A percentile compares a stretch with the other conserved stretches of the same genome.
These are phyloP conservation scores for Gandaritis pyraliata DNA, from an alignment of 2,888 invertebrate species.

Conservation along the genomic window DNA sequence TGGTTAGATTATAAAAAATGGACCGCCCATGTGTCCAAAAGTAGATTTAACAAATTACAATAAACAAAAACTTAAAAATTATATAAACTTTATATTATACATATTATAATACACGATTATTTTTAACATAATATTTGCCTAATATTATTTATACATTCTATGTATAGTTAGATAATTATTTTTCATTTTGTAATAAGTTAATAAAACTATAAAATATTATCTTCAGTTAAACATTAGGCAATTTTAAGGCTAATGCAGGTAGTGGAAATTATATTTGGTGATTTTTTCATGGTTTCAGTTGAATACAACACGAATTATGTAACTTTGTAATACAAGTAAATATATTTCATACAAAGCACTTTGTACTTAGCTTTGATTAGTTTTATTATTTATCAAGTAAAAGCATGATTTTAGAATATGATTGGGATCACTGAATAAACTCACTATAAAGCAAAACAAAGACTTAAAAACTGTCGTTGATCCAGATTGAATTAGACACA, in stretches of 20 bases:
- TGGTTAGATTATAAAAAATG: constrained; percentile 85
- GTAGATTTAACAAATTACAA: constrained; percentile 82
- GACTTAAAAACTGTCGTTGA: neutral
- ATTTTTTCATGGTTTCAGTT: constrained; percentile 66
- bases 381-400: constrained; percentile 15
- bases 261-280: constrained; percentile 83
- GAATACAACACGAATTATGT: constrained; percentile 68
- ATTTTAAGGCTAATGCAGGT: constrained; percentile 82
- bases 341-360: constrained; percentile 73
- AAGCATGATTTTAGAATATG: constrained; percentile 21
- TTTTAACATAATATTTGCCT: constrained; percentile 80
- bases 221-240: constrained; percentile 82
- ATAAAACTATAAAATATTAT: constrained; percentile 84
- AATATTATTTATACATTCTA: constrained; percentile 81
- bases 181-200: constrained; percentile 83
- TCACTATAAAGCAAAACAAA: neutral
- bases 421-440: neutral
- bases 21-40: constrained; percentile 79
- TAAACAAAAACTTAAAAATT: constrained; percentile 82
- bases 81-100: constrained; percentile 84
- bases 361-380: constrained; percentile 74
- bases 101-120: constrained; percentile 82
- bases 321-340: constrained; percentile 57
- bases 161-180: constrained; percentile 80
- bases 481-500: neutral